Percentiles rank a stretch among this genome's conserved stretches.
These are phyloP conservation scores for Psylliodes chrysocephalus DNA, from an alignment of 2,888 invertebrate genomes.

Conservation along the genomic window DNA sequence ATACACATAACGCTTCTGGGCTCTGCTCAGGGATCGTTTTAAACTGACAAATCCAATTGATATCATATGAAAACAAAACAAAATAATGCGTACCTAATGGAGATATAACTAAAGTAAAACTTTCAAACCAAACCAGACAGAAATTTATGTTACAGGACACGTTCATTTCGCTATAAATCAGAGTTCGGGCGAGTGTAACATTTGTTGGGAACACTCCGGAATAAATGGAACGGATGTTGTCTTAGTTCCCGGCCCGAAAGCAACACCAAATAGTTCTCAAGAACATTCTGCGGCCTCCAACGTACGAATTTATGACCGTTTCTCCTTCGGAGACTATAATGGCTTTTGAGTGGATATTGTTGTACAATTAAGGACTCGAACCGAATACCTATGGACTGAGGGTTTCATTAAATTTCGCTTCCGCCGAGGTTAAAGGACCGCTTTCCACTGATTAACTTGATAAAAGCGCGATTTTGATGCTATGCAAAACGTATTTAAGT, in stretches of 20 bases:
- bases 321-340: constrained; percentile 39
- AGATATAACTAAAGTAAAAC: too few relatives aligned
- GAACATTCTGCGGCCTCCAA: constrained; percentile 43
- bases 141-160: too few relatives aligned
- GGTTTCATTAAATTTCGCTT: constrained; percentile 35
- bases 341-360: constrained; percentile 41
- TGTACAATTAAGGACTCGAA: constrained; percentile 37
- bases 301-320: constrained; percentile 41
- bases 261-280: constrained; percentile 40
- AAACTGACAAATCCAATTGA: too few relatives aligned
- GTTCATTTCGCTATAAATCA: constrained; percentile 25
- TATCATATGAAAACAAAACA: too few relatives aligned
- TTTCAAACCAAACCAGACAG: too few relatives aligned
- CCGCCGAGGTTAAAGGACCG: constrained; percentile 20
- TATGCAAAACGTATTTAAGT: background rate
- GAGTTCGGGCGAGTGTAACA: constrained; percentile 28
- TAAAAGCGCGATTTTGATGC: constrained; percentile 14
- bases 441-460: constrained; percentile 19
- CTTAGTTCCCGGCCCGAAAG: constrained; percentile 33
- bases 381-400: constrained; percentile 31
- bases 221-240: constrained; percentile 43
- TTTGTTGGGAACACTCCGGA: constrained; percentile 27
- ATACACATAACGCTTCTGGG: too few relatives aligned
- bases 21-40: too few relatives aligned
- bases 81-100: too few relatives aligned